Evolutionary conservation across 2,888 invertebrate species (phyloP).

Genomic region (Hyppa rectilinea): DNA sequence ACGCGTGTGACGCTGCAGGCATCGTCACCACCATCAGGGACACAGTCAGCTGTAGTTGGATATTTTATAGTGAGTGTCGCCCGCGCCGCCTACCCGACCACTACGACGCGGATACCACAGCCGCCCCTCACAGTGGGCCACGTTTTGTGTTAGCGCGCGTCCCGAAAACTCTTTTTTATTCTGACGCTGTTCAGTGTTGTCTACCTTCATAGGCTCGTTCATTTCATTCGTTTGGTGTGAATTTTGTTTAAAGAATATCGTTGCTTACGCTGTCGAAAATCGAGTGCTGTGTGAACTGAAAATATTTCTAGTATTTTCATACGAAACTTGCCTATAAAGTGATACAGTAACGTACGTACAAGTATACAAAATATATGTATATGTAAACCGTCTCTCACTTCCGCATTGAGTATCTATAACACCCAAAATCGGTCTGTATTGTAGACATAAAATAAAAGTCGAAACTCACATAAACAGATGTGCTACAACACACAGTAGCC

Average conservation of each 20-base stretch:
- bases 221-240: slow-evolving; percentile 41
- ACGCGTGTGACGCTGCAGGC: slow-evolving; percentile 90
- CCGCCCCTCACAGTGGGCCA: slow-evolving; percentile 70
- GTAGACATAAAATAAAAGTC: slow-evolving; percentile 20
- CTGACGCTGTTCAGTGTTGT: slow-evolving; percentile 67
- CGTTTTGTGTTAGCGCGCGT: slow-evolving; percentile 70
- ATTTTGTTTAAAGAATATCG: slow-evolving; percentile 30
- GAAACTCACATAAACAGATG: slow-evolving; percentile 25
- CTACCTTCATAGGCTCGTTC: slow-evolving; percentile 38
- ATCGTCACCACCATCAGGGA: slow-evolving; percentile 92
- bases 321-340: slow-evolving; percentile 16
- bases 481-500: slow-evolving; percentile 36
- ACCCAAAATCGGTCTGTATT: neutral
- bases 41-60: slow-evolving; percentile 94
- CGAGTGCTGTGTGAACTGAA: slow-evolving; percentile 56
- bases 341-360: slow-evolving; percentile 50
- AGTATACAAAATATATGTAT: slow-evolving; percentile 11
- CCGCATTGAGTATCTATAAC: slow-evolving; percentile 28
- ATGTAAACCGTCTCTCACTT: slow-evolving; percentile 37
- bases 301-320: slow-evolving; percentile 31
- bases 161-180: slow-evolving; percentile 60
- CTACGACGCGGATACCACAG: slow-evolving; percentile 60
- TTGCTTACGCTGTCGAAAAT: slow-evolving; percentile 27
- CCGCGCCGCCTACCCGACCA: slow-evolving; percentile 57
- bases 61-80: slow-evolving; percentile 93